Conservation (phyloP, 2,888 invertebrate species). For the Athripsodes cinereus region DNA sequence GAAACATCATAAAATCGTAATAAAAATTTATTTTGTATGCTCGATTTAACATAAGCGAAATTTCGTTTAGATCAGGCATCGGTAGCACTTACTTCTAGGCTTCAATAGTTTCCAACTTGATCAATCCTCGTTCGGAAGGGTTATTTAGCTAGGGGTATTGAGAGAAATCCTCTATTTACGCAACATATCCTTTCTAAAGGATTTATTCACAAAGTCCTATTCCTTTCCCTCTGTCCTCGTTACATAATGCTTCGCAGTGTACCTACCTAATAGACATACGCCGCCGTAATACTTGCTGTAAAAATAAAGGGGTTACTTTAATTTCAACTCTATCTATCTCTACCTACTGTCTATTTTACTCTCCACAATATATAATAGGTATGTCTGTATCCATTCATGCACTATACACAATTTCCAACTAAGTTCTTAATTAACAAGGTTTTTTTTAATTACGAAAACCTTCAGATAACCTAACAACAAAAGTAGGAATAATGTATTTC, state of each 20-base stretch:
- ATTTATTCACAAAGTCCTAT: slow-evolving; percentile 18
- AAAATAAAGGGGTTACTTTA: neutral
- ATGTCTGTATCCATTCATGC: too few relatives aligned
- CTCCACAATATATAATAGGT: too few relatives aligned
- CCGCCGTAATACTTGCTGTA: neutral
- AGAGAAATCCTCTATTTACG: slow-evolving; percentile 20
- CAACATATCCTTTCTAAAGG: slow-evolving; percentile 19
- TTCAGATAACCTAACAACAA: too few relatives aligned
- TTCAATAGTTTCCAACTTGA: slow-evolving; percentile 12
- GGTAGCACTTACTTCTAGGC: slow-evolving; percentile 9
- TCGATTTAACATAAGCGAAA: slow-evolving; percentile 14
- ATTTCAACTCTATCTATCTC: too few relatives aligned
- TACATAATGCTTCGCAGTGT: slow-evolving; percentile 5
- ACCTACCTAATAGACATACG: slow-evolving; percentile 4
- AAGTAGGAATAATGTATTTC: too few relatives aligned
- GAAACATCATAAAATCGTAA: slow-evolving; percentile 6
- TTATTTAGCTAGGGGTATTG: slow-evolving; percentile 13
- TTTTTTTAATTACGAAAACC: too few relatives aligned
- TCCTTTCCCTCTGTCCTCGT: slow-evolving; percentile 10
- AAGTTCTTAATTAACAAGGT: too few relatives aligned
- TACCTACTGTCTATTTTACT: too few relatives aligned
- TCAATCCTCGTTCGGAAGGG: slow-evolving; percentile 20
- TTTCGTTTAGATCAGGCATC: neutral
- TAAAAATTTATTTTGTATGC: slow-evolving; percentile 11
- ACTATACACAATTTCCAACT: too few relatives aligned